Evolutionary conservation across 2,113 vertebrate species (phyloP), one percentile per base, ranked within the genome.

Genomic region (Oreochromis tanganicae): DNA sequence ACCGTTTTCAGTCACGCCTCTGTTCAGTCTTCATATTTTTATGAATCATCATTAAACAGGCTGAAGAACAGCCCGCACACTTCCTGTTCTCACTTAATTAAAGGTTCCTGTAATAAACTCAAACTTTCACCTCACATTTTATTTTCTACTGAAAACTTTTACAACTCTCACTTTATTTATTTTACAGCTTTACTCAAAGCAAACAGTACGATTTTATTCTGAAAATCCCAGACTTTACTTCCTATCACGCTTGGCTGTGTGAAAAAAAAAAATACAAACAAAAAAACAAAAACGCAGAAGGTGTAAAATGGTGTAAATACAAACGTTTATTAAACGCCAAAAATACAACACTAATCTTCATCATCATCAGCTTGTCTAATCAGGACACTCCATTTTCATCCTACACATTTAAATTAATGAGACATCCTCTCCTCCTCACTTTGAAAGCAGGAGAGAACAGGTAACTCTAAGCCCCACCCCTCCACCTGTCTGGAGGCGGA

Each of bases 281-380:
- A 38, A 66, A 84, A 81, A 85, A 79, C 19, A 68, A 89, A 85
- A 5, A 75, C 21, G 19, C 32, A 27, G 7, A 41, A 80, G 14
- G 46, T 80, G 86, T 89, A 91, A 92, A 95, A 90, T 88, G 79
- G 54, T 90, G 85, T 4, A 63, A 73, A 89, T 93, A 95, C 55
- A 94, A 94, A 94, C 80, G 78, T 95, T 95, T 95, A 95, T 94
- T 95, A 82, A 48, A 66, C 68, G 91, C 93, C 85, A 92, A 92
- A 93, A 94, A 91, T 88, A 95, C 75, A 86, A 93, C 92, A 89
- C 85, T 85, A 83, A 55, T 13, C 32, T 13, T 83, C 71, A 13
- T 86, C 56, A 36, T 80, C 85, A 83, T 81, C 80, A 82, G 8
- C 59, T 90, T 34, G 2, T 83, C 84, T 79, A 88, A 90, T 89